A percentile compares a stretch with the other conserved stretches of the same genome.
Conservation (phyloP, 1,140 invertebrate species). For the Drosophila santomea region DNA sequence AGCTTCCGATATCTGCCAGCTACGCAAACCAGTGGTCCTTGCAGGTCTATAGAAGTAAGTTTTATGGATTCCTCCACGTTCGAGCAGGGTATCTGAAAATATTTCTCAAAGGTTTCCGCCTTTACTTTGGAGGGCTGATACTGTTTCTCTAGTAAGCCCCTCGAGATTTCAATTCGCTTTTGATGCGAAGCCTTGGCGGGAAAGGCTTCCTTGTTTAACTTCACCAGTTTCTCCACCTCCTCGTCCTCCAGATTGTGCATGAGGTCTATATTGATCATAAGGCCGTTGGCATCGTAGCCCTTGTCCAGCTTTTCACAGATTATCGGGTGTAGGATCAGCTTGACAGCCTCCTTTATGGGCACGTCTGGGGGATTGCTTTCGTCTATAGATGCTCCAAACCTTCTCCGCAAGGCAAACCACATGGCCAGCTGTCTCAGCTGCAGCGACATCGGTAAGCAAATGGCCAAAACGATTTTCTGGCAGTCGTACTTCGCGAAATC, state of each 20-base stretch:
- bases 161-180: conserved; percentile 85
- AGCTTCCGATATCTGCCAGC: conserved; percentile 94
- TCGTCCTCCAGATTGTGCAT: conserved; percentile 55
- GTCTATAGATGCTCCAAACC: conserved; percentile 72
- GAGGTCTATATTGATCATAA: conserved; percentile 78
- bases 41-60: conserved; percentile 85
- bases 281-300: conserved; percentile 72
- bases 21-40: conserved; percentile 87
- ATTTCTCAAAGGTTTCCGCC: conserved; percentile 85
- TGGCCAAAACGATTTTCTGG: conserved; percentile 80
- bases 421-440: conserved; percentile 85
- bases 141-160: conserved; percentile 86
- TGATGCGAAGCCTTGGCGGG: conserved; percentile 46
- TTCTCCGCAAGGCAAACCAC: conserved; percentile 81
- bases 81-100: conserved; percentile 85
- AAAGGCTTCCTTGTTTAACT: conserved; percentile 57
- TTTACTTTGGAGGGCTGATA: conserved; percentile 82
- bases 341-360: conserved; percentile 76
- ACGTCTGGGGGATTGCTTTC: conserved; percentile 65
- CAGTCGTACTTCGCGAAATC: conserved; percentile 84
- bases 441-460: conserved; percentile 84
- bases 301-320: conserved; percentile 62
- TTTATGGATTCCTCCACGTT: conserved; percentile 76
- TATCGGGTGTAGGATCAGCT: conserved; percentile 74
- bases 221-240: conserved; percentile 59